Conservation (phyloP, 1,140 invertebrate genomes). For the Panonychus citri region DNA sequence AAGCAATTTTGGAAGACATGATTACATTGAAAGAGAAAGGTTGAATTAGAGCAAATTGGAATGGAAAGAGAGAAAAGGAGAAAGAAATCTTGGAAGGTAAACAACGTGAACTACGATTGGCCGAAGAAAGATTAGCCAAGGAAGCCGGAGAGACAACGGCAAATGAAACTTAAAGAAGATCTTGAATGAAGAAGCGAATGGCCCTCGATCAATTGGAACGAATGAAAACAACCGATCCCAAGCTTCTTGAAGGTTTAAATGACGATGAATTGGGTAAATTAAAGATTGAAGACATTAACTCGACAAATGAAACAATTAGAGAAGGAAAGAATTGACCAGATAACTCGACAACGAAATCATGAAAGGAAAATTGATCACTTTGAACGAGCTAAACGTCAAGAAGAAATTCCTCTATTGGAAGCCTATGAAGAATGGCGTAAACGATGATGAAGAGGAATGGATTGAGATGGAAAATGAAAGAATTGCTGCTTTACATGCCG, state of each 20-base stretch:
- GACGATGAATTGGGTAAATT: constrained; percentile 17
- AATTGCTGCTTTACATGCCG: constrained; percentile 45
- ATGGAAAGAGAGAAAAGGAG: constrained; percentile 65
- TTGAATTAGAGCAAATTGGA: constrained; percentile 75
- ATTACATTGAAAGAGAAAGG: constrained; percentile 85
- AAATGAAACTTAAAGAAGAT: constrained; percentile 39
- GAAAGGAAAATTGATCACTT: constrained; percentile 33
- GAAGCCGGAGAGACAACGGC: constrained; percentile 43
- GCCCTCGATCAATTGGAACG: constrained; percentile 17
- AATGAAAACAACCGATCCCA: constrained; percentile 16
- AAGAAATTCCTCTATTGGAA: constrained; percentile 75
- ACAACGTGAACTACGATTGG: constrained; percentile 45
- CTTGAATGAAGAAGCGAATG: constrained; percentile 34
- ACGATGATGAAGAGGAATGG: constrained; percentile 50
- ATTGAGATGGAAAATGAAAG: constrained; percentile 68
- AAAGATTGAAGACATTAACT: constrained; percentile 14
- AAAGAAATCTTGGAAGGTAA: constrained; percentile 56
- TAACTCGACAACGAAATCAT: constrained; percentile 13
- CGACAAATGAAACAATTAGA: constrained; percentile 15
- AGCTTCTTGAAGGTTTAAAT: constrained; percentile 15
- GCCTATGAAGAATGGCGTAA: constrained; percentile 60
- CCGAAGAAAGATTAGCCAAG: constrained; percentile 60
- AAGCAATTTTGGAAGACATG: constrained; percentile 62
- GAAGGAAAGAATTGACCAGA: constrained; percentile 13
- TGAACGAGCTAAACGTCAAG: constrained; percentile 70